These are phyloP conservation scores for Bombus confusus DNA, from an alignment of 1,140 invertebrate genomes.

Conservation along the genomic window DNA sequence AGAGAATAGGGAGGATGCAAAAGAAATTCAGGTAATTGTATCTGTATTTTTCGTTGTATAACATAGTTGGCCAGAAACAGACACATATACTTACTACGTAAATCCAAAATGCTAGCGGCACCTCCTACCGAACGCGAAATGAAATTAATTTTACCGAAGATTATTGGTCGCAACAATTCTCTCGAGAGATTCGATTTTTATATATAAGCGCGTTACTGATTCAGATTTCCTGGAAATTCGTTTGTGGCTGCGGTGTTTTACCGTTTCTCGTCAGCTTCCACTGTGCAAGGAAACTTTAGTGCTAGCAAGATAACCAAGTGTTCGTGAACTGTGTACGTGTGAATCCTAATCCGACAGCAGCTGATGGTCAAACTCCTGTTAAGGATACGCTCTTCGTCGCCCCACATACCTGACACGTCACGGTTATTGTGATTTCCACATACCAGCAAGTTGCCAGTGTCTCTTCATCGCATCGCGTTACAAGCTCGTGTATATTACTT, in stretches of 20 bases:
- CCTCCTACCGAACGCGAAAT: background rate
- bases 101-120: background rate
- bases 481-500: background rate
- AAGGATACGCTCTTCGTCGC: background rate
- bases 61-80: too few relatives aligned
- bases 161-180: background rate
- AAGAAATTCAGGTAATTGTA: background rate
- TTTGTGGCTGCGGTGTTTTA: background rate
- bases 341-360: constrained; percentile 17
- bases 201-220: background rate
- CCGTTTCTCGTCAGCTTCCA: background rate
- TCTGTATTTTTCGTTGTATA: too few relatives aligned
- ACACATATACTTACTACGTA: background rate
- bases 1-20: background rate
- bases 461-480: background rate
- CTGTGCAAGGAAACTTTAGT: background rate
- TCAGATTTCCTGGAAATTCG: background rate
- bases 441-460: background rate
- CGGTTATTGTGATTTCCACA: constrained; percentile 19
- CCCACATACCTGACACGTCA: background rate
- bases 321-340: constrained; percentile 5
- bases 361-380: constrained; percentile 12
- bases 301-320: background rate
- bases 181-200: background rate
- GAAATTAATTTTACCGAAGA: background rate